Evolutionary conservation across 2,797 vertebrate species (phyloP), one percentile per base, ranked within the genome.

Genomic region (Halcyon badia): DNA sequence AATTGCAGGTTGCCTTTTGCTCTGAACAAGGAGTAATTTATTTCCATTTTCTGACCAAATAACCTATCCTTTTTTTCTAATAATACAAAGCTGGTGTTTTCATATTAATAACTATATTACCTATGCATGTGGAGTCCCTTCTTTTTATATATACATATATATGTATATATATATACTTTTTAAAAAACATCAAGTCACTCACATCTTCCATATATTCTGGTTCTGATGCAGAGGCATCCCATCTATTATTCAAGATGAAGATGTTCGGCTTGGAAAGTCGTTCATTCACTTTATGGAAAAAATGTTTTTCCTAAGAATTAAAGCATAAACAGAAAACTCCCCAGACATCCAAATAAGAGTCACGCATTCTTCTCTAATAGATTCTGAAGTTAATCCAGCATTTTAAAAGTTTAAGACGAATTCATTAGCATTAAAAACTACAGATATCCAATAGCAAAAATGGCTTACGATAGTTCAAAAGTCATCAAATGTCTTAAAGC

Each of bases 171-270:
- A 51, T 14, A 26, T 51, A n/a, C 25, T 20, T 49, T 49, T 49
- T 13, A 35, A 39, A 56, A 33, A 14, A 21, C 21, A 85, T 28
- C n/a, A 85, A 48, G 60, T 77, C 71, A 99, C 99, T 99, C 97
- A 99, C 99, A 87, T 99, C 99, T 90, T 99, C 99, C 99, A 99
- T 99, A 96, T 99, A 99, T 82, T 99, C 99, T 1, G 99, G 99
- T 86, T 99, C 99, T 44, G 99, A 99, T 5, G 99, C 99, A 5
- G 99, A 99, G 30, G 99, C 99, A 77, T 99, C 99, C 99, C 99
- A 99, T 87, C 99, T 99, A 64, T 99, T 99, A 97, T 99, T 99
- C 94, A 99, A 97, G 97, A 99, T 99, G 96, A 99, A 99, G 95
- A 99, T 99, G 97, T 99, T 99, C 19, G 99, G 99, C 87, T 99